Evolutionary conservation across 2,888 invertebrate species (phyloP).

Genomic region (Clusia tigrina): DNA sequence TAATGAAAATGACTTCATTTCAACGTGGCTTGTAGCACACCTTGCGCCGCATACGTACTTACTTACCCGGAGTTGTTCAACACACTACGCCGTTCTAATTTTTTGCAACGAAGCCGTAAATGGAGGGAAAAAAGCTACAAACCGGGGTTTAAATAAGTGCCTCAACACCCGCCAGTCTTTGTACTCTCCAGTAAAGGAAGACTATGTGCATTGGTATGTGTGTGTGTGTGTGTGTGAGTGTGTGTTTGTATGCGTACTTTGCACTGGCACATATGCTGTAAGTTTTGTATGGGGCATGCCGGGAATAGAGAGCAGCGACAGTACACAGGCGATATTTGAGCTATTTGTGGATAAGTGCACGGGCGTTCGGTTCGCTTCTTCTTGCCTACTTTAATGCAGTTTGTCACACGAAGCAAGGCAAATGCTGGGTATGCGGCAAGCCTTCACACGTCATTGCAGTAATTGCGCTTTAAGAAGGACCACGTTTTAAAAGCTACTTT

Average conservation of each 20-base stretch:
- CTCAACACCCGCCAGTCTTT: too few species aligned
- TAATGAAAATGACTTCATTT: background rate
- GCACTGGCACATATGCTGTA: background rate
- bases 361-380: background rate
- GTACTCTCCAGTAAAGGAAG: too few species aligned
- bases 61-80: background rate
- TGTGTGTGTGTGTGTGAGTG: background rate
- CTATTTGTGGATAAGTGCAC: background rate
- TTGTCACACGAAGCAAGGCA: background rate
- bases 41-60: too few species aligned
- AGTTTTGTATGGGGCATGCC: conserved; percentile 1
- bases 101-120: too few species aligned
- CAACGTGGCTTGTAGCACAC: too few species aligned
- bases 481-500: background rate
- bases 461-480: conserved; percentile 11
- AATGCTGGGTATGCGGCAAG: background rate
- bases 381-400: background rate
- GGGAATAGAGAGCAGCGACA: background rate
- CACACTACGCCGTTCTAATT: too few species aligned
- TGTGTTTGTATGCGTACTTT: background rate
- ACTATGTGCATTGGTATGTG: too few species aligned
- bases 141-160: too few species aligned
- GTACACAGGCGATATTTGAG: background rate
- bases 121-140: too few species aligned
- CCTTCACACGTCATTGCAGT: conserved; percentile 13